phyloP scores from a whole-genome alignment of 2,888 invertebrate genomes.

The Pedicia rivosa region DNA sequence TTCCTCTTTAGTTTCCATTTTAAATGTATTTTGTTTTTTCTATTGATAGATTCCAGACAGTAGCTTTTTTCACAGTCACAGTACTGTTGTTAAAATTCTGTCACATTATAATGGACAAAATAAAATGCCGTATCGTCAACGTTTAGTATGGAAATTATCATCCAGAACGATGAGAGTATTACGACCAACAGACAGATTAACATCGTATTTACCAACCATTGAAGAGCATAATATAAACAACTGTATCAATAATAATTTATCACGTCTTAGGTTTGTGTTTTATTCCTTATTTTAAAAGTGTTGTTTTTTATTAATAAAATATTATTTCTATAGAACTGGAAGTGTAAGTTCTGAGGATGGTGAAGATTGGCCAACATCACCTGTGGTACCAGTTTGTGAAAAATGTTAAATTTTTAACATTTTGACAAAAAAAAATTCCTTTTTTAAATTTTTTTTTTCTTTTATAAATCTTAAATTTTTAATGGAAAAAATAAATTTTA shows the following conservation, averaged over 20 bases:
- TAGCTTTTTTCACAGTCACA: conserved; percentile 43
- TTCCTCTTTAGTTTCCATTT: conserved; percentile 10
- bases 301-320: conserved; percentile 5
- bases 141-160: conserved; percentile 61
- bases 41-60: conserved; percentile 45
- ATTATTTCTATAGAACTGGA: conserved; percentile 35
- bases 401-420: conserved; percentile 22
- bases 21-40: conserved; percentile 16
- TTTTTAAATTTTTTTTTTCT: background rate
- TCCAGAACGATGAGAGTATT: conserved; percentile 51
- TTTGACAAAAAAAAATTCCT: background rate
- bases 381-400: conserved; percentile 40
- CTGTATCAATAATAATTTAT: conserved; percentile 23
- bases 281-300: background rate
- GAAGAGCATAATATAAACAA: conserved; percentile 41
- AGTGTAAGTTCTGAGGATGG: conserved; percentile 39
- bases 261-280: conserved; percentile 23
- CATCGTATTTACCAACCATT: conserved; percentile 55
- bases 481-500: no score
- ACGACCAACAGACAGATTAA: conserved; percentile 57
- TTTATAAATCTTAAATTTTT: background rate
- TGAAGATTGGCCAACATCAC: conserved; percentile 46
- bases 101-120: conserved; percentile 56
- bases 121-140: conserved; percentile 50
- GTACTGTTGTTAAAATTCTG: conserved; percentile 44